Percentiles rank a stretch among this genome's conserved stretches.
Evolutionary conservation across 2,888 invertebrate genomes (phyloP).

Genomic region (Pandemis cinnamomeana): DNA sequence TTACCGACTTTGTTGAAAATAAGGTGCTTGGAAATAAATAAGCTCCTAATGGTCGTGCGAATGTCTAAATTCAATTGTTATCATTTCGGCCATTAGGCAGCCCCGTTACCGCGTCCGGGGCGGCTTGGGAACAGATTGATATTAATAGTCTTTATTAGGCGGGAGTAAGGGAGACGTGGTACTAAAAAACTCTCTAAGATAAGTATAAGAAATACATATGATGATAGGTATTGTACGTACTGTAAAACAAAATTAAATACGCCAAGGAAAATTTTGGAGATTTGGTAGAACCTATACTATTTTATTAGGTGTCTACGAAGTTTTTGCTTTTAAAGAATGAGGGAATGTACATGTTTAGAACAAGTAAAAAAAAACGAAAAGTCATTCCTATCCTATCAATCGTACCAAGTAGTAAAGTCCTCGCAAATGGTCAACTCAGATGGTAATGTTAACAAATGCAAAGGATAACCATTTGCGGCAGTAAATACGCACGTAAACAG

Average conservation of each 20-base stretch:
- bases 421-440: slow-evolving; percentile 18
- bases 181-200: slow-evolving; percentile 51
- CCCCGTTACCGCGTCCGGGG: slow-evolving; percentile 67
- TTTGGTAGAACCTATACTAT: background rate
- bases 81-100: slow-evolving; percentile 66
- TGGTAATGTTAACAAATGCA: slow-evolving; percentile 29
- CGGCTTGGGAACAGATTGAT: slow-evolving; percentile 71
- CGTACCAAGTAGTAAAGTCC: background rate
- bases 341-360: no score
- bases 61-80: slow-evolving; percentile 50
- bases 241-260: no score
- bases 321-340: no score
- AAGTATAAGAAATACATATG: background rate
- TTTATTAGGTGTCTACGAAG: no score
- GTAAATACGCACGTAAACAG: slow-evolving; percentile 34
- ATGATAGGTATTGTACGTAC: background rate
- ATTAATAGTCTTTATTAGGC: slow-evolving; percentile 66
- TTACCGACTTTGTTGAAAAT: background rate
- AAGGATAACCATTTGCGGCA: slow-evolving; percentile 27
- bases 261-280: no score
- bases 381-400: background rate
- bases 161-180: slow-evolving; percentile 22
- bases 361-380: no score
- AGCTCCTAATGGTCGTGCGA: slow-evolving; percentile 32
- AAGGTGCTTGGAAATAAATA: slow-evolving; percentile 6